Percentiles rank a stretch among this genome's conserved stretches.
These are phyloP conservation scores for Drosophila glabriapex DNA, from an alignment of 2,888 invertebrate genomes.

Conservation along the genomic window DNA sequence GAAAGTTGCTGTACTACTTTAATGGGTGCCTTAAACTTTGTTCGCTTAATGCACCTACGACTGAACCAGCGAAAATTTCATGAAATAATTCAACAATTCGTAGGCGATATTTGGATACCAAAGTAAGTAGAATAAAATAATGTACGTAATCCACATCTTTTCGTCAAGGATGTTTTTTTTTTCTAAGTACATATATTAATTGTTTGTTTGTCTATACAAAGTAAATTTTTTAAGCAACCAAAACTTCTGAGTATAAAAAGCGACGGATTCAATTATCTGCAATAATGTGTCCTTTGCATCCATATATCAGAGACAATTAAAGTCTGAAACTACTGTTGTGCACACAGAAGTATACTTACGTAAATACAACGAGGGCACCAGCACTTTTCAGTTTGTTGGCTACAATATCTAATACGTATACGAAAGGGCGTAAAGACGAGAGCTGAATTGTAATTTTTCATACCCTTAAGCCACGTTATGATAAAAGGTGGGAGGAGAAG, in stretches of 20 bases:
- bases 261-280: background rate
- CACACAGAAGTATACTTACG: background rate
- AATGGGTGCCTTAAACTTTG: slow-evolving; percentile 84
- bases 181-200: background rate
- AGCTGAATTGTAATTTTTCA: background rate
- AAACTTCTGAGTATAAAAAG: background rate
- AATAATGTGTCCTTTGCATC: background rate
- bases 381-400: background rate
- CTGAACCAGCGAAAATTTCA: slow-evolving; percentile 74
- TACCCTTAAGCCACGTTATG: background rate
- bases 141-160: background rate
- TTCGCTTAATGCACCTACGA: slow-evolving; percentile 84
- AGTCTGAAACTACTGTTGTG: background rate
- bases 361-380: background rate
- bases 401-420: background rate
- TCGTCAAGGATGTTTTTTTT: background rate
- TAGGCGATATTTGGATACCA: slow-evolving; percentile 82
- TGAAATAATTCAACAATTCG: slow-evolving; percentile 79
- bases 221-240: background rate
- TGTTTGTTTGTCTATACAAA: background rate
- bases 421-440: too few species aligned
- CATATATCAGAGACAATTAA: background rate
- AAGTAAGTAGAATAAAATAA: slow-evolving; percentile 68
- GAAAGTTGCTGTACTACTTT: slow-evolving; percentile 85
- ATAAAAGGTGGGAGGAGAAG: background rate